These are phyloP conservation scores for Tapirus terrestris DNA, from an alignment of 2,113 vertebrate genomes.

Conservation along the genomic window DNA sequence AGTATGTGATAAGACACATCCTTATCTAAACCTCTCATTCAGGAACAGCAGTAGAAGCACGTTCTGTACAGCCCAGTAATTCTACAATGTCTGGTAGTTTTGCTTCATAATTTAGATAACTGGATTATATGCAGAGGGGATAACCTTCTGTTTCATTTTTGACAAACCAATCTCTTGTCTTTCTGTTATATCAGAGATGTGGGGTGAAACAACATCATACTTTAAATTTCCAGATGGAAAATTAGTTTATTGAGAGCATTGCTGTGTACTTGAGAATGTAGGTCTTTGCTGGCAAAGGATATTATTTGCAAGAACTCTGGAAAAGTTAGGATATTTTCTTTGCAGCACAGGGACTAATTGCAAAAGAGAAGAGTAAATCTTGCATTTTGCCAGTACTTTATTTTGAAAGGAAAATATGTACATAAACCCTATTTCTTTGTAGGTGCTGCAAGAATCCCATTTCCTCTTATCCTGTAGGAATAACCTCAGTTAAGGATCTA, in stretches of 20 bases:
- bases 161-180: neutral
- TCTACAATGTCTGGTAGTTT: neutral
- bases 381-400: neutral
- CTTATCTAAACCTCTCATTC: neutral
- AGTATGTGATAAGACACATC: slow-evolving; percentile 13
- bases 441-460: neutral
- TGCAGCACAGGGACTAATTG: neutral
- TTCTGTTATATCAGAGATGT: neutral
- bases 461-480: neutral
- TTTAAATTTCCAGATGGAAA: slow-evolving; percentile 70
- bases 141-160: slow-evolving; percentile 23
- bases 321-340: neutral
- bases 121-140: neutral
- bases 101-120: neutral
- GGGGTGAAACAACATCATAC: neutral
- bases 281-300: neutral
- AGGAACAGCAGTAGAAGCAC: neutral
- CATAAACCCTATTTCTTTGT: neutral
- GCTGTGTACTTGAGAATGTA: slow-evolving; percentile 71
- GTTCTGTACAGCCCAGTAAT: neutral
- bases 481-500: neutral
- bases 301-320: neutral
- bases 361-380: neutral
- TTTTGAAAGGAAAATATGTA: slow-evolving; percentile 11
- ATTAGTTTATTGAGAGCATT: slow-evolving; percentile 70